Conservation (phyloP, 2,888 invertebrate genomes). For the Ypsolopha sequella region DNA sequence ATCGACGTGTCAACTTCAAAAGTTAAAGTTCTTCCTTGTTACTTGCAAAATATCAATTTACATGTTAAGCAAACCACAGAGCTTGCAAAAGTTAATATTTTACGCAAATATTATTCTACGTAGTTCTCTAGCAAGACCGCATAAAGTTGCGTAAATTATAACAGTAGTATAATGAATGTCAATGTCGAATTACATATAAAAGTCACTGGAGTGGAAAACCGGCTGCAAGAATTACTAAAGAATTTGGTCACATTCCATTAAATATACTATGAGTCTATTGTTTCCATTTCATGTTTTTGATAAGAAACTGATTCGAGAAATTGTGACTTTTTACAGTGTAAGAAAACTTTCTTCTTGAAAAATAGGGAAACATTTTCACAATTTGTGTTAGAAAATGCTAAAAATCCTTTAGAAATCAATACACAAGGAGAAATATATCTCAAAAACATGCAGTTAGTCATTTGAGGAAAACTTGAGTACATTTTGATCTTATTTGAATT, state of each 20-base stretch:
- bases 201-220: conserved; percentile 25
- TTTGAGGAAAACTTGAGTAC: too few relatives aligned
- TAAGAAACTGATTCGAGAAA: too few relatives aligned
- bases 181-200: conserved; percentile 36
- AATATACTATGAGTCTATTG: too few relatives aligned
- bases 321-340: neutral
- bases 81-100: conserved; percentile 20
- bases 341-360: neutral
- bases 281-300: too few relatives aligned
- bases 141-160: neutral
- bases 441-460: too few relatives aligned
- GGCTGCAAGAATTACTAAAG: conserved; percentile 13
- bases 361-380: too few relatives aligned
- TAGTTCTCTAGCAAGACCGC: neutral
- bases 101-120: conserved; percentile 33
- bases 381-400: too few relatives aligned
- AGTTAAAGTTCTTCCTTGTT: neutral
- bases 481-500: too few relatives aligned
- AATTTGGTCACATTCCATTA: conserved; percentile 2
- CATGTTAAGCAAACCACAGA: conserved; percentile 3
- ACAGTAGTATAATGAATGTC: conserved; percentile 35
- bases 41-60: conserved; percentile 20
- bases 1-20: neutral
- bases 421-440: too few relatives aligned
- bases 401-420: too few relatives aligned